Conservation (phyloP, 2,113 vertebrate species). For the Xyliphius kryptos region DNA sequence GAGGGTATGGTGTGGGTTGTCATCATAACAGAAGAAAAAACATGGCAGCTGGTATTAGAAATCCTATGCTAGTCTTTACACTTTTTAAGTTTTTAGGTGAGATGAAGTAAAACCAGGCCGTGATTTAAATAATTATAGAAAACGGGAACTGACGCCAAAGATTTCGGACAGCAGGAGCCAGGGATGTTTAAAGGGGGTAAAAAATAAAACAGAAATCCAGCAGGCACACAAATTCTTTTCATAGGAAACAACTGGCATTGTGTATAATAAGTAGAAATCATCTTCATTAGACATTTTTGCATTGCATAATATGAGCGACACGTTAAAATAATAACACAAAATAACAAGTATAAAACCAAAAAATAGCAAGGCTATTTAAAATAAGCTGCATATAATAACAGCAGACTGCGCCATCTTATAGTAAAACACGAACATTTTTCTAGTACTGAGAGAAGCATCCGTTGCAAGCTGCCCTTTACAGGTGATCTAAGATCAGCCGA, state of each 20-base stretch:
- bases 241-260: conserved; percentile 62
- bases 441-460: conserved; percentile 36
- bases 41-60: too few species aligned
- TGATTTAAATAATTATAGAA: too few species aligned
- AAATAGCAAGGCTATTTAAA: conserved; percentile 41
- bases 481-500: conserved; percentile 1
- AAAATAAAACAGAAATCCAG: too few species aligned
- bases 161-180: too few species aligned
- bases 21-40: too few species aligned
- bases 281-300: conserved; percentile 55
- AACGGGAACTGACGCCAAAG: too few species aligned
- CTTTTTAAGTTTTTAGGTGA: too few species aligned
- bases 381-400: conserved; percentile 50
- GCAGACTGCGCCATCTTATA: conserved; percentile 47
- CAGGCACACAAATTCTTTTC: conserved; percentile 29
- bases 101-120: too few species aligned
- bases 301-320: conserved; percentile 47
- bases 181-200: too few species aligned
- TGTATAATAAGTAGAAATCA: conserved; percentile 53
- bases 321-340: conserved; percentile 57
- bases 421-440: conserved; percentile 42
- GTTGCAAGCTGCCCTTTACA: not conserved
- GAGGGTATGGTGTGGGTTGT: too few species aligned
- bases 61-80: too few species aligned
- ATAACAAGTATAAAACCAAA: conserved; percentile 37